phyloP scores from a whole-genome alignment of 23 tunicate species.

The Botrylloides violaceus region DNA sequence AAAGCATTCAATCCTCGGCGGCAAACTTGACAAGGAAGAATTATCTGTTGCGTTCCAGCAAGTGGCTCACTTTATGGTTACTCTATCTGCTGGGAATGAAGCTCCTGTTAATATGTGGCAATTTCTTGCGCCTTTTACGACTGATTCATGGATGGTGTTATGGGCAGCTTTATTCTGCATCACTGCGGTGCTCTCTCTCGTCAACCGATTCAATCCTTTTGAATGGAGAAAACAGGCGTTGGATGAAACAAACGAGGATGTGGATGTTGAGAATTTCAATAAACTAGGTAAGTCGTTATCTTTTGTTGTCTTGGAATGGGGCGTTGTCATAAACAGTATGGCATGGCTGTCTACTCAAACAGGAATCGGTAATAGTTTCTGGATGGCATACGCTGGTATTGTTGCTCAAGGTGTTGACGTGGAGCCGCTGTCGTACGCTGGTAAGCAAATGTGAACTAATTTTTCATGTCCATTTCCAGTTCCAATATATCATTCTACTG shows the following conservation, averaged over 20 bases:
- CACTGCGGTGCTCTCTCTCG: slow-evolving; percentile 25
- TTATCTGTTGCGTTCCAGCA: slow-evolving; percentile 40
- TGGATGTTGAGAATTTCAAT: slow-evolving; percentile 50
- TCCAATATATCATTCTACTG: neutral
- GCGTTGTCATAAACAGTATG: neutral
- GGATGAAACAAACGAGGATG: slow-evolving; percentile 61
- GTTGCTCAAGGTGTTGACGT: slow-evolving; percentile 58
- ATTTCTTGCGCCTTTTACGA: slow-evolving; percentile 47
- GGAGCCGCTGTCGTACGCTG: slow-evolving; percentile 58
- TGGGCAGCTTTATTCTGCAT: slow-evolving; percentile 35
- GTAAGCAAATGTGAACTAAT: slow-evolving; percentile 1
- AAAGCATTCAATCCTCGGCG: slow-evolving; percentile 41
- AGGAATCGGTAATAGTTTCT: slow-evolving; percentile 53
- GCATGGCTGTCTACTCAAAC: neutral
- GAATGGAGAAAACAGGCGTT: slow-evolving; percentile 62
- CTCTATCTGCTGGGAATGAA: slow-evolving; percentile 45
- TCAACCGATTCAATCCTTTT: slow-evolving; percentile 52
- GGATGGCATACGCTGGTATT: slow-evolving; percentile 61
- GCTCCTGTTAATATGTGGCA: slow-evolving; percentile 53
- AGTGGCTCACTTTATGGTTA: slow-evolving; percentile 54
- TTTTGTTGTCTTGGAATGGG: neutral
- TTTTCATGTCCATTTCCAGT: neutral
- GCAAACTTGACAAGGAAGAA: slow-evolving; percentile 40
- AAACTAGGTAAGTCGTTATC: slow-evolving; percentile 36
- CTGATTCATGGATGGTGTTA: slow-evolving; percentile 50